A percentile compares a stretch with the other conserved stretches of the same genome.
These are phyloP conservation scores for Pandion haliaetus DNA, from an alignment of 2,113 vertebrate genomes.

Conservation along the genomic window DNA sequence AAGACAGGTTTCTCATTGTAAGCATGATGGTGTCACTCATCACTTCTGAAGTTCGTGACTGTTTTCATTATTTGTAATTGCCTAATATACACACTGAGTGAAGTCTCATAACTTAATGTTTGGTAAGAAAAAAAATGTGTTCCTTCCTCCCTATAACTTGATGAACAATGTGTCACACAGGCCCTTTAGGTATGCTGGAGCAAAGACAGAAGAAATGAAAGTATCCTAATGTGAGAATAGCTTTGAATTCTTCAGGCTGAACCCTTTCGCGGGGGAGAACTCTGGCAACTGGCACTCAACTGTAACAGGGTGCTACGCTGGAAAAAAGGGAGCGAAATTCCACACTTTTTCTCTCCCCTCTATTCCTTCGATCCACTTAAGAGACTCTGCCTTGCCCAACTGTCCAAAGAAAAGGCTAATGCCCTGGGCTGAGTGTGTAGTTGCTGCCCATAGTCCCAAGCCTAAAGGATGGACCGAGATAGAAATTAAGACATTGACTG, in stretches of 20 bases:
- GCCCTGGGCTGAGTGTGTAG: not conserved
- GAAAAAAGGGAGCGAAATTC: not conserved
- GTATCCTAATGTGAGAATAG: not conserved
- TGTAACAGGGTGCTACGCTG: not conserved
- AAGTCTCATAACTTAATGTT: not conserved
- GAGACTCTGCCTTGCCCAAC: not conserved
- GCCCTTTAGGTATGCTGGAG: not conserved
- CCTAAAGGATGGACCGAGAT: not conserved
- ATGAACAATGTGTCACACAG: not conserved
- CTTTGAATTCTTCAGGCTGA: not conserved
- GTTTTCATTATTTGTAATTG: not conserved
- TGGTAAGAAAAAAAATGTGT: not conserved
- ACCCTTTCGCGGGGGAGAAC: not conserved
- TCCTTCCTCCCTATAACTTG: not conserved
- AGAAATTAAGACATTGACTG: not conserved
- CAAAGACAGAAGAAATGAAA: not conserved
- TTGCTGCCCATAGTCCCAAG: not conserved
- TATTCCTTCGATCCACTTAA: not conserved
- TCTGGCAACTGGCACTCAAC: fast-evolving
- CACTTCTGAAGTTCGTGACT: not conserved
- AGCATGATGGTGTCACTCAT: not conserved
- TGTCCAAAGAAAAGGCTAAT: not conserved
- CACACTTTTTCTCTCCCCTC: not conserved
- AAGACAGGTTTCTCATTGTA: not conserved
- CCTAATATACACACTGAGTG: not conserved